Percentiles rank a stretch among this genome's conserved stretches.
Evolutionary conservation across 2,113 vertebrate species (phyloP).

Genomic region (Trachemys scripta): DNA sequence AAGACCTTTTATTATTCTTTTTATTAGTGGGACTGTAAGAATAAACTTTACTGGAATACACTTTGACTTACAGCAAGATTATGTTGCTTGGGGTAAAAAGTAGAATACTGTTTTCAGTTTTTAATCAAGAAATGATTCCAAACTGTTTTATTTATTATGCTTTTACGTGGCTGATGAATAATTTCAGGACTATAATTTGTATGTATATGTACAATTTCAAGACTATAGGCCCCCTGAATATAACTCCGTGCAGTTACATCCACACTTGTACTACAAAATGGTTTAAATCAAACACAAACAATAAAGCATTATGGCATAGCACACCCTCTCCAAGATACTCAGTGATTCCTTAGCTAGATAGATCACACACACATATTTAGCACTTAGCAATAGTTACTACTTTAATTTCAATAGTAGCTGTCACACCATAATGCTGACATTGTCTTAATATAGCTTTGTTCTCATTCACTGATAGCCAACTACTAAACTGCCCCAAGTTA

Average conservation of each 20-base stretch:
- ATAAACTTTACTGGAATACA: conserved; percentile 45
- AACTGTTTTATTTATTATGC: conserved; percentile 40
- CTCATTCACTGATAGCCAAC: background rate
- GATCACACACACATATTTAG: no score
- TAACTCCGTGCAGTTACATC: conserved; percentile 20
- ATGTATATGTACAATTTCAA: background rate
- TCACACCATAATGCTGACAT: background rate
- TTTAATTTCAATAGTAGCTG: background rate
- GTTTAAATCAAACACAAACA: background rate
- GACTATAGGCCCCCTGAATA: background rate
- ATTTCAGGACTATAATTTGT: background rate
- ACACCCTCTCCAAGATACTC: no score
- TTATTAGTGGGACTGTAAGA: conserved; percentile 44
- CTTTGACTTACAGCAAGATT: conserved; percentile 40
- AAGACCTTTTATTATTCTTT: conserved; percentile 49
- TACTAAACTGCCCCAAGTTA: background rate
- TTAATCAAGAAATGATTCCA: conserved; percentile 44
- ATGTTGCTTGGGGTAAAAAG: conserved; percentile 47
- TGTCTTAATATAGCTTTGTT: background rate
- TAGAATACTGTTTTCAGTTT: conserved; percentile 14
- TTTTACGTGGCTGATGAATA: conserved; percentile 33
- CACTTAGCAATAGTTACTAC: background rate
- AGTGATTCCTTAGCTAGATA: background rate
- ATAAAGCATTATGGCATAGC: background rate
- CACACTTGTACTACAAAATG: background rate